Evolutionary conservation across 2,888 invertebrate species (phyloP), one percentile per base, ranked within the genome.

Genomic region (Lasioglossum vierecki): DNA sequence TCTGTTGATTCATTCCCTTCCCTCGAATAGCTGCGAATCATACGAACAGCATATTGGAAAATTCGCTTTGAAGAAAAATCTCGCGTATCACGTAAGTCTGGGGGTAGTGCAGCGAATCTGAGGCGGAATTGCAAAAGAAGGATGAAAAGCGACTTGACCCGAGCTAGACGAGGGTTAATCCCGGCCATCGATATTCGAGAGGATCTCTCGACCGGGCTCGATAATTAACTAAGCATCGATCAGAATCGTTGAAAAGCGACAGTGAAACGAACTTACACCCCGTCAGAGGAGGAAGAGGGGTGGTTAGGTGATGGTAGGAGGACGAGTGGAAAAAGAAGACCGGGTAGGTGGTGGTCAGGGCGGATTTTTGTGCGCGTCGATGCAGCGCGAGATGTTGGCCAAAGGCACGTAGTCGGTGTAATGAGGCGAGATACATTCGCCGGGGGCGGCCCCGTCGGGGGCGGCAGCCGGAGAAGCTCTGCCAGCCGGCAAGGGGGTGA

Each of bases 401-500:
- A 90, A 92, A 91, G 91, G 90, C 89, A 89, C 90, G 89, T 90
- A 91, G 91, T 87, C 90, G 89, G 92, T 92, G 93, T 93, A 94
- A 94, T 93, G 93, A 94, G 93, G 91, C 94, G 92, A 92, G 91
- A 92, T 93, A 92, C 91, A 91, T 91, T 92, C 88, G 90, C 87
- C 89, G 80, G 78, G 83, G 86, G 85, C 78, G 85, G 81, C 78
- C 74, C 57, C 77, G 81, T 72, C 85, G 86, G 87, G 88, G 86
- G 85, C 84, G 86, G 91, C 84, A 88, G 89, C 86, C 85, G 90
- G 86, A 89, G 90, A 88, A 89, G 91, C 90, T 91, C 89, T 87
- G 84, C 85, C 87, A 80, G 86, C 85, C 84, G 88, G 80, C 41
- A 63, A 78, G 87, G 83, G 82, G 88, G 83, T 86, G 82, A 76